Conservation (phyloP, 2,797 vertebrate genomes). For the Anguilla marmorata region DNA sequence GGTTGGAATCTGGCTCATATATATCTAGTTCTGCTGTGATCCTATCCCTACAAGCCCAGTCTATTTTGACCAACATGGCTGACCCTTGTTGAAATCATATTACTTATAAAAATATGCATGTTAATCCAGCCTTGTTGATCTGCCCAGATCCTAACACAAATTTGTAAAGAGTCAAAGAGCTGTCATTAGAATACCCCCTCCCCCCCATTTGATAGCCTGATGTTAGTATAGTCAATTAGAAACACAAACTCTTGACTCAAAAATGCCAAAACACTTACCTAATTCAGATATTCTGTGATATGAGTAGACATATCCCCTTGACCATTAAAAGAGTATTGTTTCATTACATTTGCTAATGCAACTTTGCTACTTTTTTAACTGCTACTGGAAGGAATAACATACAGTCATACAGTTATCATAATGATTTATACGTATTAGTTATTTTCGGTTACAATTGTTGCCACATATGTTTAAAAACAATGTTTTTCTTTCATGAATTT, state of each 20-base stretch:
- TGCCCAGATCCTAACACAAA: background rate
- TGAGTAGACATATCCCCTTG: background rate
- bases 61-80: background rate
- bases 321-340: background rate
- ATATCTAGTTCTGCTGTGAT: background rate
- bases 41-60: background rate
- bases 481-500: no score
- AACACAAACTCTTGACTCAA: background rate
- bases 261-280: background rate
- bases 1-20: constrained; percentile 13
- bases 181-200: background rate
- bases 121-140: background rate
- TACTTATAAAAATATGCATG: constrained; percentile 3
- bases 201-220: background rate
- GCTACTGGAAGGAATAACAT: no score
- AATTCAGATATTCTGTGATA: background rate
- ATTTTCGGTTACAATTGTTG: background rate
- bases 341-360: background rate
- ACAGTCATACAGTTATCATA: no score
- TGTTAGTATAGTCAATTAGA: background rate
- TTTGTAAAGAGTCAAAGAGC: background rate
- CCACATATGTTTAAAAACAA: background rate
- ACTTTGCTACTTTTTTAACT: background rate
- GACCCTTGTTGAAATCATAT: constrained; percentile 3
- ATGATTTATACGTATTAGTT: background rate